Evolutionary conservation across 2,797 vertebrate genomes (phyloP).

Genomic region (Psittacula derbiana): DNA sequence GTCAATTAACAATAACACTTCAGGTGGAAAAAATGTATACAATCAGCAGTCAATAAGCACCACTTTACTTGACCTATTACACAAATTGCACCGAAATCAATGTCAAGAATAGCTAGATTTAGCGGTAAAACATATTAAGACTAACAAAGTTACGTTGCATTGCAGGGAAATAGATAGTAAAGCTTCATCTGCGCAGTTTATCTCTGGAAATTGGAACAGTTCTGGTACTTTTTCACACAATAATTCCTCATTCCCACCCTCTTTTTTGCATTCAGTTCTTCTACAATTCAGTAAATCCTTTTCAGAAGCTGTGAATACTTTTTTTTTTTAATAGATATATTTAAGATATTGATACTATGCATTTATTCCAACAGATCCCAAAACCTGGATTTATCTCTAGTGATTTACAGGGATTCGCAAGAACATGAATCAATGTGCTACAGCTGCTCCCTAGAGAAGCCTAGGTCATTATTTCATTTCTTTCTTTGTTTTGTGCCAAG

Average conservation of each 20-base stretch:
- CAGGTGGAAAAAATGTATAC: slow-evolving; percentile 56
- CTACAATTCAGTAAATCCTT: background rate
- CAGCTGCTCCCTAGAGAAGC: background rate
- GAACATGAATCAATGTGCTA: background rate
- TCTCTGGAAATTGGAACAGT: slow-evolving; percentile 4
- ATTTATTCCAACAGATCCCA: background rate
- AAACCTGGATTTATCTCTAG: background rate
- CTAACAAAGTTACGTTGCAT: background rate
- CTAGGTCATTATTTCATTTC: background rate
- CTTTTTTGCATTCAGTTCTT: background rate
- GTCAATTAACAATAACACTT: slow-evolving; percentile 51
- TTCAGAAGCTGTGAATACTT: background rate
- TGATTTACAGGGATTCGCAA: background rate
- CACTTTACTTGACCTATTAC: slow-evolving; percentile 53
- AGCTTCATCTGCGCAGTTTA: background rate
- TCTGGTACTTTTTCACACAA: background rate
- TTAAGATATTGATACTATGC: background rate
- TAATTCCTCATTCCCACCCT: background rate
- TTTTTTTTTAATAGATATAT: background rate
- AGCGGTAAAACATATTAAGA: slow-evolving; percentile 21
- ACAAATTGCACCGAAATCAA: slow-evolving; percentile 57
- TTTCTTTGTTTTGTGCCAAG: background rate
- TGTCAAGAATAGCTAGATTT: slow-evolving; percentile 49
- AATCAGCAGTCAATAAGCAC: slow-evolving; percentile 61
- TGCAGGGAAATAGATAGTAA: background rate